A percentile compares a stretch with the other conserved stretches of the same genome.
Evolutionary conservation across 2,888 invertebrate genomes (phyloP).

Genomic region (Copidosoma aretas): DNA sequence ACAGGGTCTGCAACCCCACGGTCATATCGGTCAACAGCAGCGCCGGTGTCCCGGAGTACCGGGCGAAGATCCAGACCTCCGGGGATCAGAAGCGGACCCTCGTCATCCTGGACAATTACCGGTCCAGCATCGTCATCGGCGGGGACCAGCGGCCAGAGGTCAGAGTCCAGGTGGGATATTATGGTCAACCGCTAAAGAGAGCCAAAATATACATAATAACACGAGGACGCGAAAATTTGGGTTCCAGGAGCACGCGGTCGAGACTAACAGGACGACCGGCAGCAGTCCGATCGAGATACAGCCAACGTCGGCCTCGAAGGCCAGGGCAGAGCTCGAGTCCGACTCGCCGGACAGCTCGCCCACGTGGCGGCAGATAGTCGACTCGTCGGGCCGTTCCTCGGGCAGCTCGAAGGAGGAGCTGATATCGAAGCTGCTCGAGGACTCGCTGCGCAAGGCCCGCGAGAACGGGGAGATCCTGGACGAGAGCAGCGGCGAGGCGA

Average conservation of each 20-base stretch:
- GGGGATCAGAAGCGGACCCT: conserved; percentile 56
- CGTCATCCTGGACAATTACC: conserved; percentile 60
- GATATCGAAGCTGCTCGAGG: conserved; percentile 58
- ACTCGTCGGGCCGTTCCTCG: conserved; percentile 2
- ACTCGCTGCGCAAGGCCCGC: too few species aligned
- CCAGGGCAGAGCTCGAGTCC: conserved; percentile 15
- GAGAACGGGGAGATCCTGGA: conserved; percentile 59
- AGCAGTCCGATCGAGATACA: conserved; percentile 29
- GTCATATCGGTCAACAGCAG: conserved; percentile 56
- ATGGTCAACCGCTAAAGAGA: too few species aligned
- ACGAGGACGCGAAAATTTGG: too few species aligned
- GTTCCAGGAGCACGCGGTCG: conserved; percentile 9
- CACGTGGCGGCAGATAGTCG: conserved; percentile 24
- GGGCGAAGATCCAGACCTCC: conserved; percentile 50
- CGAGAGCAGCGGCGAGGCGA: conserved; percentile 58
- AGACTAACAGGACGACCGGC: neutral
- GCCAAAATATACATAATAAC: too few species aligned
- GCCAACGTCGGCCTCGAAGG: neutral
- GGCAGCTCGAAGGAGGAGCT: conserved; percentile 53
- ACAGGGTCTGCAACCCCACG: conserved; percentile 56
- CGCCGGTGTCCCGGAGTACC: neutral
- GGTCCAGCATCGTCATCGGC: conserved; percentile 57
- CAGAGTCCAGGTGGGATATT: neutral
- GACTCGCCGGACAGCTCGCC: conserved; percentile 24
- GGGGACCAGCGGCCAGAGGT: conserved; percentile 10